A percentile compares a stretch with the other conserved stretches of the same genome.
phyloP scores from a whole-genome alignment of 92 coral and sea anemone genomes.

The Muricea muricata region DNA sequence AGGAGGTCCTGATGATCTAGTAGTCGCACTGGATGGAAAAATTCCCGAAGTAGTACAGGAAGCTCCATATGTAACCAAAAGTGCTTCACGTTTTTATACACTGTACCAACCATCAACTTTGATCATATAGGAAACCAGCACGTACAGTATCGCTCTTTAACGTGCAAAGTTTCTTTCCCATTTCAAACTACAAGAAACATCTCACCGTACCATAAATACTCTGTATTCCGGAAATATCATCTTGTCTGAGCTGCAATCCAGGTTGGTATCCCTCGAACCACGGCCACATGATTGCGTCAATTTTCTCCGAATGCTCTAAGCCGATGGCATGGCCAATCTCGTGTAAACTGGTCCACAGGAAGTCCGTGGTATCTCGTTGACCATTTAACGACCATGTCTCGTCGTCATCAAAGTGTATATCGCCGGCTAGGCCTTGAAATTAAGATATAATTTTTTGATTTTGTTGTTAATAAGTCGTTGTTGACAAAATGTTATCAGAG shows the following conservation, averaged over 20 bases:
- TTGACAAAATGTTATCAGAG: no score
- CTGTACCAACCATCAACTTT: no score
- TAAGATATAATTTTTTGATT: neutral
- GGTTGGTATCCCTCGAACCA: conserved; percentile 74
- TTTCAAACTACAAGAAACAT: neutral
- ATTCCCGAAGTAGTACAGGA: no score
- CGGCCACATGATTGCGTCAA: conserved; percentile 88
- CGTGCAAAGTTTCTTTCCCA: no score
- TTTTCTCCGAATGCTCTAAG: conserved; percentile 75
- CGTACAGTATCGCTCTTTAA: no score
- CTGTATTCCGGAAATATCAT: conserved; percentile 87
- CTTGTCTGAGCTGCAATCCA: conserved; percentile 69
- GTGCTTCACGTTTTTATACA: no score
- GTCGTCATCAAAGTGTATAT: conserved; percentile 90
- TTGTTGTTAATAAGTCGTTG: neutral
- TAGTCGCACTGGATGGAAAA: no score
- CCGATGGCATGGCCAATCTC: conserved; percentile 96
- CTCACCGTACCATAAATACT: conserved; percentile 70
- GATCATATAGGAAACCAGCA: no score
- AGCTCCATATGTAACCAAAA: no score
- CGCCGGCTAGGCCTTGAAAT: conserved; percentile 75
- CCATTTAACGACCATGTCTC: conserved; percentile 74
- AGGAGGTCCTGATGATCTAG: no score
- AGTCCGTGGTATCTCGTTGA: conserved; percentile 65
- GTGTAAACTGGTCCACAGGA: conserved; percentile 86